Base-by-base conservation (phyloP, 2,113 vertebrate species). In the Dipodomys stephensi region DNA sequence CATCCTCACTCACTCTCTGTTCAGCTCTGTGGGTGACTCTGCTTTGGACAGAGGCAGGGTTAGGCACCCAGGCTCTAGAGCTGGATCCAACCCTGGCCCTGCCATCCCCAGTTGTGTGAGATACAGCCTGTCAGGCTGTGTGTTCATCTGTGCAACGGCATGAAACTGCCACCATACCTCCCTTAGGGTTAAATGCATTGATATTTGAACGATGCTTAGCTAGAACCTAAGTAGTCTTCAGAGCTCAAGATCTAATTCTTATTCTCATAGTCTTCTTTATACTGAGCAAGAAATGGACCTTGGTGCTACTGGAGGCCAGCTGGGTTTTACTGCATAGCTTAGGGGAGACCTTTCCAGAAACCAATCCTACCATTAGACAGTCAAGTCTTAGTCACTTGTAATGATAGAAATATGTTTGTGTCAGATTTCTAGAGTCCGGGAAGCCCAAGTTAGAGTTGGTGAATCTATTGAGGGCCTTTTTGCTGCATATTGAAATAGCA, bases 1-100 rank as follows among this genome's bases (percentile, higher is more conserved):
- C 18, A 32, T 44, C 64, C 12, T 2, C 2, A 1, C 12, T 2
- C 2, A 1, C 11, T 4, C 3, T 62, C 28, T 77, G 12, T n/a
- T 44, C 11, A 85, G 30, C 32, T 39, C 46, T 46, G 35, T 22
- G 62, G 62, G 46, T 49, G 13, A 60, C 16, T 53, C 74, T 69
- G 49, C 16, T n/a, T 53, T 71, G 39, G 22, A 35, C 35, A 35
- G 35, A 27, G 49, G 49, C 28, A 2, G 53, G 30, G 8, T 46
- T n/a, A 69, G 4, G 46, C 1, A 11, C 4, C 53, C 19, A 79
- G 77, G 57, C 22, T 89, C 68, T 10, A 49, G 18, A 72, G 39
- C 25, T 68, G 64, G 44, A 62, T n/a, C n/a, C 44, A n/a, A 20
- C 18, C 22, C 35, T 32, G 46, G n/a, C 16, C 65, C 65, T 67